A percentile compares a stretch with the other conserved stretches of the same genome.
Evolutionary conservation across 2,797 vertebrate genomes (phyloP).

Genomic region (Chanos chanos): DNA sequence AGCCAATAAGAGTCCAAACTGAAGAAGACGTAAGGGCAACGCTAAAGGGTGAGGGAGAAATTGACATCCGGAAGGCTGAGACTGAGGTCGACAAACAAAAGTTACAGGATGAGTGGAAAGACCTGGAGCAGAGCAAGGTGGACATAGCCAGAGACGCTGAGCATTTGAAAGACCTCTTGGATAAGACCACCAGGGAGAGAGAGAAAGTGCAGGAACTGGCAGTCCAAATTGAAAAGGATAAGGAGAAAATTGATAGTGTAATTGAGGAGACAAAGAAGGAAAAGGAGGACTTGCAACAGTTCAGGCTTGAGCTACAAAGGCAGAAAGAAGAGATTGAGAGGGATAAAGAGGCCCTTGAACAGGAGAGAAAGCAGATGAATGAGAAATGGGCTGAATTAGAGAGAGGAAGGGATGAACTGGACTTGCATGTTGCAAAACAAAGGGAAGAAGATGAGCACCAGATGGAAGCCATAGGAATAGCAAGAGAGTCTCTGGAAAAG

Average conservation of each 20-base stretch:
- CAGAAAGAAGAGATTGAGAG: not conserved
- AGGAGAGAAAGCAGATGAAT: conserved; percentile 12
- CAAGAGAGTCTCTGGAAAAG: not conserved
- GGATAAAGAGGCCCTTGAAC: conserved; percentile 1
- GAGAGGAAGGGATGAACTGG: conserved; percentile 1
- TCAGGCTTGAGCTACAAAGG: not conserved
- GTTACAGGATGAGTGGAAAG: conserved; percentile 5
- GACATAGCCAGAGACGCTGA: no score
- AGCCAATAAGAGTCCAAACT: not conserved
- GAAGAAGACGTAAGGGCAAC: not conserved
- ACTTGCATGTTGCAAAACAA: conserved; percentile 13
- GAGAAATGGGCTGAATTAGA: conserved; percentile 11
- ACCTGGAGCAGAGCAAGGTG: no score
- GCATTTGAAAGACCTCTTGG: no score
- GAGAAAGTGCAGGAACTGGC: no score
- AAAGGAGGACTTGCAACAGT: not conserved
- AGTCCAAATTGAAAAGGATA: no score
- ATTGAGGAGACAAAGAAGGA: not conserved
- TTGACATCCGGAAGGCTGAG: not conserved
- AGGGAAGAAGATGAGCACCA: not conserved
- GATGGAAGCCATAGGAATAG: not conserved
- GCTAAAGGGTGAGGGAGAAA: not conserved
- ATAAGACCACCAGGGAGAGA: no score
- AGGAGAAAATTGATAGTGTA: no score
- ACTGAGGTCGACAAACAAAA: conserved; percentile 15